Conservation (phyloP, 1,140 invertebrate species). For the Drosophila miranda region DNA sequence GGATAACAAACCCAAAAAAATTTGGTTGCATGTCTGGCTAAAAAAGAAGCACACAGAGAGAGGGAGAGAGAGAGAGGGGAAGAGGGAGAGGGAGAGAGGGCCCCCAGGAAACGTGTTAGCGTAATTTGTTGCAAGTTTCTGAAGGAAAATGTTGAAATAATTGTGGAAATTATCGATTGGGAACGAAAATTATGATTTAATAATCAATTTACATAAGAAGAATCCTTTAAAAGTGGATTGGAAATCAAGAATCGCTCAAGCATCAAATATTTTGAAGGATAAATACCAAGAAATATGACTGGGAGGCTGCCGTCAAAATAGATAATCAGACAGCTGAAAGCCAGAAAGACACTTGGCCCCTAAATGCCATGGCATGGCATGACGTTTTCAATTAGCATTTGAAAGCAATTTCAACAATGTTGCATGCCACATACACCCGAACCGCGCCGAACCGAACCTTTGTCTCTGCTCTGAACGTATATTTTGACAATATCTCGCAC, state of each 20-base stretch:
- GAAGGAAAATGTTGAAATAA: slow-evolving; percentile 14
- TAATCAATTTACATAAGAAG: no score
- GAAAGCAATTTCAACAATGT: slow-evolving; percentile 56
- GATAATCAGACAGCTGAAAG: slow-evolving; percentile 18
- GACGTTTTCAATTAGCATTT: slow-evolving; percentile 67
- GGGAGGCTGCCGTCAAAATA: slow-evolving; percentile 5
- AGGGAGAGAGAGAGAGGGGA: slow-evolving; percentile 5
- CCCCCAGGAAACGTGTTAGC: slow-evolving; percentile 2
- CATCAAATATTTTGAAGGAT: no score
- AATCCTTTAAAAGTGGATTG: no score
- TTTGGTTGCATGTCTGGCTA: slow-evolving; percentile 56
- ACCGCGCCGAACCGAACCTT: background rate
- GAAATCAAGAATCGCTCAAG: no score
- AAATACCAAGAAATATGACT: background rate
- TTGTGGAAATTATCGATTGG: slow-evolving; percentile 29
- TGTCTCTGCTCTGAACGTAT: slow-evolving; percentile 14
- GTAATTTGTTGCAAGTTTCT: background rate
- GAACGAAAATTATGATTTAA: no score
- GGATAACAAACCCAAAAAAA: slow-evolving; percentile 50
- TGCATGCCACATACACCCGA: background rate
- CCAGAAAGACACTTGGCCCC: slow-evolving; percentile 11
- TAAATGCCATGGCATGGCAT: slow-evolving; percentile 38
- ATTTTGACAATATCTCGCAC: slow-evolving; percentile 14
- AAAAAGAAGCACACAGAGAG: slow-evolving; percentile 28
- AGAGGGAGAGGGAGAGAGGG: background rate